phyloP scores from a whole-genome alignment of 2,113 vertebrate genomes.

The Corydoras maculifer region DNA sequence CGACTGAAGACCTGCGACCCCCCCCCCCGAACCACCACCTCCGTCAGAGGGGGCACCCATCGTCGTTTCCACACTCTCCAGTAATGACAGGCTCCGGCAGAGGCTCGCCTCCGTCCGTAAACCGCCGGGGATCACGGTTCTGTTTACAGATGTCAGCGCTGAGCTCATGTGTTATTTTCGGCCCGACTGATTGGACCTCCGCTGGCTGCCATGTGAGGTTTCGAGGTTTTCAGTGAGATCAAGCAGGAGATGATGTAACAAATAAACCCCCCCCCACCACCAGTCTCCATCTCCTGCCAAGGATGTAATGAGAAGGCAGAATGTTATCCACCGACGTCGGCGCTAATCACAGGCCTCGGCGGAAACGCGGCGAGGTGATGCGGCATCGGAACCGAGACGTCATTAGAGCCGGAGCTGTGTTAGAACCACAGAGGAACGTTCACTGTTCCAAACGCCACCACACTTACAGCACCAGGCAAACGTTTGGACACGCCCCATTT shows the following conservation, averaged over 20 bases:
- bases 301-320: slow-evolving; percentile 32
- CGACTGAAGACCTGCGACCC: too few species aligned
- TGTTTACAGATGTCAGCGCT: slow-evolving; percentile 36
- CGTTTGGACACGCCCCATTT: too few species aligned
- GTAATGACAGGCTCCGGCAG: slow-evolving; percentile 20
- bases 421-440: too few species aligned
- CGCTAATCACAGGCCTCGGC: background rate
- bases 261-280: background rate
- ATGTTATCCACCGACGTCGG: background rate
- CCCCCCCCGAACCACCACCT: background rate
- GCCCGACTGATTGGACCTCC: slow-evolving; percentile 23
- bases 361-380: background rate
- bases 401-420: background rate
- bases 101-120: slow-evolving; percentile 20
- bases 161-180: slow-evolving; percentile 39
- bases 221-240: slow-evolving; percentile 28
- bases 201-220: slow-evolving; percentile 24
- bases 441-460: too few species aligned
- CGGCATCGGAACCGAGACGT: background rate
- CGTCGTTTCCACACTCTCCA: slow-evolving; percentile 17
- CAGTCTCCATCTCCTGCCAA: slow-evolving; percentile 24
- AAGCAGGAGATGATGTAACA: slow-evolving; percentile 19
- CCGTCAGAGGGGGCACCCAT: slow-evolving; percentile 1
- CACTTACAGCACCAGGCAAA: too few species aligned
- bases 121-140: slow-evolving; percentile 11